Evolutionary conservation across 2,888 invertebrate genomes (phyloP).

Genomic region (Argynnis bischoffii): DNA sequence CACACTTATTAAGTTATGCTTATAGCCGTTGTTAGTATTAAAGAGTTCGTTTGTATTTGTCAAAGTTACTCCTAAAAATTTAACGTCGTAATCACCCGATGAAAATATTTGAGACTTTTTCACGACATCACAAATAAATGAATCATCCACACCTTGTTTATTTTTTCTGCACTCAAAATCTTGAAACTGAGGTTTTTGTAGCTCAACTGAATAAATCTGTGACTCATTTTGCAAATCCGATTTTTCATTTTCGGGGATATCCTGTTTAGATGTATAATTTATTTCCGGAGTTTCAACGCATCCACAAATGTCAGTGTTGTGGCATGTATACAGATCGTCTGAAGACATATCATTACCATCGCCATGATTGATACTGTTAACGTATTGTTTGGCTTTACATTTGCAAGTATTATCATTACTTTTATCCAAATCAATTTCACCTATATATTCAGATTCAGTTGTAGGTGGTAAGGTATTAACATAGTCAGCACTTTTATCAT

Average conservation of each 20-base stretch:
- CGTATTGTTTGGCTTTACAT: conserved; percentile 40
- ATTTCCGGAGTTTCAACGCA: conserved; percentile 42
- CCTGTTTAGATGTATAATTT: conserved; percentile 18
- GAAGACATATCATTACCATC: conserved; percentile 20
- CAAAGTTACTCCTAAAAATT: conserved; percentile 70
- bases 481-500: conserved; percentile 30
- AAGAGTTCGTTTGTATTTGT: conserved; percentile 44
- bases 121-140: conserved; percentile 36
- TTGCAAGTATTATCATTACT: conserved; percentile 56
- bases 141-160: conserved; percentile 33
- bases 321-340: conserved; percentile 44
- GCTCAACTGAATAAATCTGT: conserved; percentile 23
- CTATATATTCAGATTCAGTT: conserved; percentile 65
- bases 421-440: conserved; percentile 63
- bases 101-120: conserved; percentile 44
- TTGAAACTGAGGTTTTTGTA: conserved; percentile 9
- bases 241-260: conserved; percentile 23
- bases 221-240: conserved; percentile 22
- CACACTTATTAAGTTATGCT: neutral
- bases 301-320: conserved; percentile 45
- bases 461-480: conserved; percentile 37
- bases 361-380: conserved; percentile 28
- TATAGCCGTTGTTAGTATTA: too few relatives aligned
- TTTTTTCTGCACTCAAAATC: conserved; percentile 20
- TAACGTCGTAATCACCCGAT: conserved; percentile 55